phyloP scores from a whole-genome alignment of 2,113 vertebrate species.

The Caranx melampygus region DNA sequence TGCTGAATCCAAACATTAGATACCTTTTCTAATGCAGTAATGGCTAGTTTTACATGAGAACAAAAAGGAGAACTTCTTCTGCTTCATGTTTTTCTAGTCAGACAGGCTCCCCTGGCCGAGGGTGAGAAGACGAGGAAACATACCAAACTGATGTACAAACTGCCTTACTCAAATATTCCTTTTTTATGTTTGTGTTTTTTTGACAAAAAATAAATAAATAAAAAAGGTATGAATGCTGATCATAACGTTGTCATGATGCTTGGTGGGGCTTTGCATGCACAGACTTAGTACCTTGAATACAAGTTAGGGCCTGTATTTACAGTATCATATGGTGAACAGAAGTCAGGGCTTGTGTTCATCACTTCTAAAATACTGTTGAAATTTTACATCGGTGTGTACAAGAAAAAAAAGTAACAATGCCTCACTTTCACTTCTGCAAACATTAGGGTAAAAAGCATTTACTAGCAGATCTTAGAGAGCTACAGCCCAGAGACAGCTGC shows the following conservation, averaged over 20 bases:
- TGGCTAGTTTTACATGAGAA: conserved; percentile 22
- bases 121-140: conserved; percentile 38
- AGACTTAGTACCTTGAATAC: not conserved
- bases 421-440: no score
- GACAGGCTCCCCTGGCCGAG: conserved; percentile 51
- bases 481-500: no score
- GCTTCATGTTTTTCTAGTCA: conserved; percentile 40
- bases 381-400: no score
- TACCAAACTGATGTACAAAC: conserved; percentile 77
- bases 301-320: not conserved
- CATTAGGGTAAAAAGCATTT: no score
- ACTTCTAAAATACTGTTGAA: no score
- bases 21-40: conserved; percentile 66
- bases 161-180: conserved; percentile 82
- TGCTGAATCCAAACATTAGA: conserved; percentile 51
- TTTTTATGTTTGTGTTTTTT: conserved; percentile 84
- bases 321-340: no score
- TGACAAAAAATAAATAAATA: conserved; percentile 67
- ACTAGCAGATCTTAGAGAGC: no score
- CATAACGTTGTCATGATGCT: not conserved
- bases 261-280: not conserved
- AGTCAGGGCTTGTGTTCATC: no score
- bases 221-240: conserved; percentile 73
- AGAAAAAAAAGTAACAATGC: no score
- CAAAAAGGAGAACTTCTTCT: conserved; percentile 2